Conservation (phyloP, 1,140 invertebrate species). For the Drosophila leontia region DNA sequence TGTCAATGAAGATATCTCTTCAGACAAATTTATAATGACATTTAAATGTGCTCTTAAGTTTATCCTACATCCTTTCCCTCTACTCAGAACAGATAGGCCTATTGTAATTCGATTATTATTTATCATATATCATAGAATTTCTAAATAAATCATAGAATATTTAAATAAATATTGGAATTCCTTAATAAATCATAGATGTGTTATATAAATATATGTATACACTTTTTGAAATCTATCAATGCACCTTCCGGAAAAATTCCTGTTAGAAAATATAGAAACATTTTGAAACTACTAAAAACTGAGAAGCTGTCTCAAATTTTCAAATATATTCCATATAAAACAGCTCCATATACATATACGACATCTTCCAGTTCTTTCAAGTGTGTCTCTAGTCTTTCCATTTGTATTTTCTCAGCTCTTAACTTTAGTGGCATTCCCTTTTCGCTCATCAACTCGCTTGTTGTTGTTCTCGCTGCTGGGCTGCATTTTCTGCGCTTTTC, state of each 20-base stretch:
- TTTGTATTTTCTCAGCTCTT: slow-evolving; percentile 12
- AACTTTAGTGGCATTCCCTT: slow-evolving; percentile 47
- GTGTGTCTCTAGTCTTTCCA: slow-evolving; percentile 1
- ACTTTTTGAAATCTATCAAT: too few relatives aligned
- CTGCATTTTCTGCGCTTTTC: slow-evolving; percentile 64
- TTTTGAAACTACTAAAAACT: too few relatives aligned
- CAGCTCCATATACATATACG: too few relatives aligned
- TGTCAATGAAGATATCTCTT: slow-evolving; percentile 7
- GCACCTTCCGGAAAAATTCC: too few relatives aligned
- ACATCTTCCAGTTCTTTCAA: neutral
- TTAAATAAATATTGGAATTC: too few relatives aligned
- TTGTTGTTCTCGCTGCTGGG: slow-evolving; percentile 27
- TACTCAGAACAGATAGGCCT: neutral
- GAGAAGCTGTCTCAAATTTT: neutral
- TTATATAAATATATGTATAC: too few relatives aligned
- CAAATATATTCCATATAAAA: neutral
- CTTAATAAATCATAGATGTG: too few relatives aligned
- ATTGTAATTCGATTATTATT: too few relatives aligned
- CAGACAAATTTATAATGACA: too few relatives aligned
- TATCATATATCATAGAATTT: too few relatives aligned
- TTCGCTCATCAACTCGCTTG: slow-evolving; percentile 59
- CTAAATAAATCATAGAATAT: too few relatives aligned
- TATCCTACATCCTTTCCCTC: neutral
- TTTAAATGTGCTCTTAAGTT: neutral
- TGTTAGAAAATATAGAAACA: too few relatives aligned